Conservation (phyloP, 2,888 invertebrate species). For the Xestobium rufovillosum region DNA sequence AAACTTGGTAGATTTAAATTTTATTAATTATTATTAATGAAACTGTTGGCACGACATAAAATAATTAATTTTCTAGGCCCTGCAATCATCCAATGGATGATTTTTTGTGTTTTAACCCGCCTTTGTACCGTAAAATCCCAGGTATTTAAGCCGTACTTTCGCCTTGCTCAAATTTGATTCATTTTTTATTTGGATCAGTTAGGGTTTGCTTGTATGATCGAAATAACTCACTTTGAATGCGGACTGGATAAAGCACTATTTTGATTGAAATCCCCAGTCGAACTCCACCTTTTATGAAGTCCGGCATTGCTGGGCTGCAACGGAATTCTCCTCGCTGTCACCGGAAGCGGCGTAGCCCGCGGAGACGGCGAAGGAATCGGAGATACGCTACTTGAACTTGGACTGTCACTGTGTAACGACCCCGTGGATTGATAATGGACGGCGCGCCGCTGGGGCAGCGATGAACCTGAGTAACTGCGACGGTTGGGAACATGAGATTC, state of each 20-base stretch:
- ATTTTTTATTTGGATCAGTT: too few species aligned
- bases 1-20: too few species aligned
- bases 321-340: constrained; percentile 47
- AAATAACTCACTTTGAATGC: constrained; percentile 48
- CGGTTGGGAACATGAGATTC: constrained; percentile 23
- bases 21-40: too few species aligned
- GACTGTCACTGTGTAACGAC: constrained; percentile 65
- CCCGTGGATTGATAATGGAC: constrained; percentile 74
- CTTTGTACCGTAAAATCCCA: too few species aligned
- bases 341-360: constrained; percentile 60
- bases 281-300: constrained; percentile 66
- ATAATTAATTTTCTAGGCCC: too few species aligned
- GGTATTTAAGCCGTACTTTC: too few species aligned
- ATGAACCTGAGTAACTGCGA: constrained; percentile 28
- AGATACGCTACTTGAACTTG: constrained; percentile 76
- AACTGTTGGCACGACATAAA: too few species aligned
- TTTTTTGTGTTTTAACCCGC: too few species aligned
- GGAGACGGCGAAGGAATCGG: constrained; percentile 73
- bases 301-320: constrained; percentile 44
- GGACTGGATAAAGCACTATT: constrained; percentile 40
- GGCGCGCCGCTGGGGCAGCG: constrained; percentile 51
- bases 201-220: too few species aligned
- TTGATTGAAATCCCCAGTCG: constrained; percentile 73
- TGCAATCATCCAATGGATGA: too few species aligned
- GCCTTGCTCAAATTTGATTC: too few species aligned